Base-by-base conservation (phyloP, 1,140 invertebrate genomes). In the Euschistus heros region DNA sequence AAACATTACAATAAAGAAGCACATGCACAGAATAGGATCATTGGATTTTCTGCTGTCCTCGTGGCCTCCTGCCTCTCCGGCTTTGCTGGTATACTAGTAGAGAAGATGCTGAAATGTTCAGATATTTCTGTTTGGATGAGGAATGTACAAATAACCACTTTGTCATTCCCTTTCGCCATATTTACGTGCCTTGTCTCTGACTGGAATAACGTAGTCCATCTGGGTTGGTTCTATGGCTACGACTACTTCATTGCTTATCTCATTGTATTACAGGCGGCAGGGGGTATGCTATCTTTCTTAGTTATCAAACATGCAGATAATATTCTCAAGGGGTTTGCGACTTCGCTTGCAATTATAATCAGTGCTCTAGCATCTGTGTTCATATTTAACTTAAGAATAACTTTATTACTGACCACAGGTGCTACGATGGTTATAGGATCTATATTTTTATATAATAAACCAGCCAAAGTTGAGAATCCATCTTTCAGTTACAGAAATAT, bases 1-100 rank as follows among this genome's bases (percentile, higher is more conserved):
- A 20, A n/a, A 13, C 52, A 18, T 2, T 18, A 5, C 22, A 30
- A 30, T 30, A 30, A 4, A 7, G 18, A 4, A 7, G 18, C 75
- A 2, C 73, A 76, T 0, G 76, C 81, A 24, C 91, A 94, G 72
- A 92, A 87, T 68, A 84, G 82, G 20, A 72, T 94, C 27, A 69
- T 97, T 26, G 97, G 97, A 5, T 87, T 99, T 72, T 73, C 84
- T 61, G 88, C 94, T 13, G 95, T 96, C 2, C 73, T 99, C 4
- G 80, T 84, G 18, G 94, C 97, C 6, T 97, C 94, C 75, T 85
- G 93, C 67, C 81, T 98, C 47, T 98, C 94, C 33, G 97, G 97
- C 6, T 98, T 98, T 79, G 95, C 96, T 18, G 97, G 97, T 26
- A 94, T 99, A 69, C 99, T 97, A 75, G 99, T 99, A 79, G 97